Evolutionary conservation across 2,888 invertebrate species (phyloP).

Genomic region (Autographa pulchrina): DNA sequence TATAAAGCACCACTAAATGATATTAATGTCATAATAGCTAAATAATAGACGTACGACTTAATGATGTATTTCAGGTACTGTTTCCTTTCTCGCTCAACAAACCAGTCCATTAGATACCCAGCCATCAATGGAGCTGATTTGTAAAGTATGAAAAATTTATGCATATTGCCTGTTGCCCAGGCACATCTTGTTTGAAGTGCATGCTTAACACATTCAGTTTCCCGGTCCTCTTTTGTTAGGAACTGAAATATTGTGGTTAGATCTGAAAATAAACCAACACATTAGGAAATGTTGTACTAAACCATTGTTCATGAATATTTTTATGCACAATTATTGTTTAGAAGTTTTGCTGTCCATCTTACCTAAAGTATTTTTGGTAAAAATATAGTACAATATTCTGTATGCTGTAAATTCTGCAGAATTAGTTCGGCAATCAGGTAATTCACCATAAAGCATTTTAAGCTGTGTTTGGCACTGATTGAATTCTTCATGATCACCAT

Average conservation of each 20-base stretch:
- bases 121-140: constrained; percentile 97
- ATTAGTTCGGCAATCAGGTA: constrained; percentile 92
- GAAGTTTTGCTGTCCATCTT: constrained; percentile 66
- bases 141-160: constrained; percentile 97
- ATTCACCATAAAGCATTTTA: constrained; percentile 96
- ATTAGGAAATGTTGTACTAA: not conserved
- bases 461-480: constrained; percentile 99
- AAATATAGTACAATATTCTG: constrained; percentile 98
- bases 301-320: not conserved
- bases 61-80: constrained; percentile 97
- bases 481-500: constrained; percentile 99
- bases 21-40: constrained; percentile 34
- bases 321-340: not conserved
- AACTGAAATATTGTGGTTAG: constrained; percentile 96
- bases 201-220: constrained; percentile 95
- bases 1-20: constrained; percentile 25
- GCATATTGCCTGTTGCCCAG: constrained; percentile 97
- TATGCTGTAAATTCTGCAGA: constrained; percentile 98
- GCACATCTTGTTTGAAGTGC: constrained; percentile 97
- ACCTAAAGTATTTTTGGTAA: constrained; percentile 99
- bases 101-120: constrained; percentile 99
- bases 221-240: constrained; percentile 93
- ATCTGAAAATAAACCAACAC: constrained; percentile 90
- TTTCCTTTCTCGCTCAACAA: constrained; percentile 98
- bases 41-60: constrained; percentile 96